Conservation (phyloP, 2,888 invertebrate species). For the Diadegma fenestrale region DNA sequence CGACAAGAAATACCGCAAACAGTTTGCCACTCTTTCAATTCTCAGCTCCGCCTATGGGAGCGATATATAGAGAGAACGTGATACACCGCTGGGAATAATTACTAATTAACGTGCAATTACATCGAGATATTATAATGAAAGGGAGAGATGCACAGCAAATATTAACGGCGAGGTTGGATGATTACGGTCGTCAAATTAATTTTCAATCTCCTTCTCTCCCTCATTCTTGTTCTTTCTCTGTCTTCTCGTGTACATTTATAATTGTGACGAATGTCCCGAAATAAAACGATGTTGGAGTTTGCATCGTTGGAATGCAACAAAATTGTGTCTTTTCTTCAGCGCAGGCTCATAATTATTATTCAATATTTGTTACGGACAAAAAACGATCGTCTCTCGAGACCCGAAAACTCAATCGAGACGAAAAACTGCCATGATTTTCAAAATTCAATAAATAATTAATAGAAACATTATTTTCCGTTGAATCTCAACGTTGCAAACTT, state of each 20-base stretch:
- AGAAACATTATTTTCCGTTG: too few relatives aligned
- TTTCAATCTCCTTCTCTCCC: slow-evolving; percentile 38
- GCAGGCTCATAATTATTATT: too few relatives aligned
- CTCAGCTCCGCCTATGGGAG: slow-evolving; percentile 11
- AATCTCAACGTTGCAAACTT: too few relatives aligned
- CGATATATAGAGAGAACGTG: slow-evolving; percentile 21
- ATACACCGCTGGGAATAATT: slow-evolving; percentile 60
- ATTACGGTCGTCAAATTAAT: slow-evolving; percentile 61
- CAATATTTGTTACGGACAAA: too few relatives aligned
- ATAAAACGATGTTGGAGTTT: too few relatives aligned
- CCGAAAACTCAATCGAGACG: too few relatives aligned
- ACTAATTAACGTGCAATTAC: slow-evolving; percentile 70
- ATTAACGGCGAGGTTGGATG: slow-evolving; percentile 49
- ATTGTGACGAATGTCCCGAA: background rate
- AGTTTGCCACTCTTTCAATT: slow-evolving; percentile 24
- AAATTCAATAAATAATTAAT: too few relatives aligned
- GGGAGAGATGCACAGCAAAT: slow-evolving; percentile 59
- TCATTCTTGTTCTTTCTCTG: slow-evolving; percentile 29
- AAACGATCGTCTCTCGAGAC: too few relatives aligned
- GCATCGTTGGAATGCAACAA: too few relatives aligned
- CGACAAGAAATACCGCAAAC: slow-evolving; percentile 15
- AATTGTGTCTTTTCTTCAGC: too few relatives aligned
- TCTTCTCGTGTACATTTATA: background rate
- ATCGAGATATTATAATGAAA: slow-evolving; percentile 65
- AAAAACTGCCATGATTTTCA: too few relatives aligned